Evolutionary conservation across 2,113 vertebrate genomes (phyloP).

Genomic region (Benitochromis conjunctus): DNA sequence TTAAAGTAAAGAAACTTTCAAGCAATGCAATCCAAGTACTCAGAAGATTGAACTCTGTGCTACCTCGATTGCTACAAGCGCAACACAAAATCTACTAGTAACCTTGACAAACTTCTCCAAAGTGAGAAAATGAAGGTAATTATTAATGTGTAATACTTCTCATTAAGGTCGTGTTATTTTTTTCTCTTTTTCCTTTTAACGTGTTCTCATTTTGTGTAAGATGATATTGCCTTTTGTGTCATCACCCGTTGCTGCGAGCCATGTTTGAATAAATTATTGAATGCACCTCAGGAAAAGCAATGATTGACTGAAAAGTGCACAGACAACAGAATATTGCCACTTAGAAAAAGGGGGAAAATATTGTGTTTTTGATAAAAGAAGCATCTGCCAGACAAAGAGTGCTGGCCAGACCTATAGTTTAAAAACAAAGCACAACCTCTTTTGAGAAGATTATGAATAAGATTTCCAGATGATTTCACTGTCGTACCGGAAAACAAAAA

Average conservation of each 20-base stretch:
- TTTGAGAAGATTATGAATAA: background rate
- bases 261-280: constrained; percentile 62
- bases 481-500: background rate
- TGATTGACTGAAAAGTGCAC: constrained; percentile 45
- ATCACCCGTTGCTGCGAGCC: constrained; percentile 48
- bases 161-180: background rate
- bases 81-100: background rate
- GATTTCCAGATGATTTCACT: background rate
- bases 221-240: constrained; percentile 49
- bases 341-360: background rate
- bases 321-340: constrained; percentile 1
- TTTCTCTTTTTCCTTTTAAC: background rate
- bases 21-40: background rate
- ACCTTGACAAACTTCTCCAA: background rate
- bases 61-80: background rate
- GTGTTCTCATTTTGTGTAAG: background rate
- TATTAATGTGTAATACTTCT: constrained; percentile 8
- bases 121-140: background rate
- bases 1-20: background rate
- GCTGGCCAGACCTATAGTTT: background rate
- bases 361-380: constrained; percentile 10
- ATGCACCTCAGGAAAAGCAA: constrained; percentile 29
- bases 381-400: background rate
- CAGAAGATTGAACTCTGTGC: background rate
- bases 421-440: background rate